These are phyloP conservation scores for Emmelina monodactyla DNA, from an alignment of 2,888 invertebrate genomes.

Conservation along the genomic window DNA sequence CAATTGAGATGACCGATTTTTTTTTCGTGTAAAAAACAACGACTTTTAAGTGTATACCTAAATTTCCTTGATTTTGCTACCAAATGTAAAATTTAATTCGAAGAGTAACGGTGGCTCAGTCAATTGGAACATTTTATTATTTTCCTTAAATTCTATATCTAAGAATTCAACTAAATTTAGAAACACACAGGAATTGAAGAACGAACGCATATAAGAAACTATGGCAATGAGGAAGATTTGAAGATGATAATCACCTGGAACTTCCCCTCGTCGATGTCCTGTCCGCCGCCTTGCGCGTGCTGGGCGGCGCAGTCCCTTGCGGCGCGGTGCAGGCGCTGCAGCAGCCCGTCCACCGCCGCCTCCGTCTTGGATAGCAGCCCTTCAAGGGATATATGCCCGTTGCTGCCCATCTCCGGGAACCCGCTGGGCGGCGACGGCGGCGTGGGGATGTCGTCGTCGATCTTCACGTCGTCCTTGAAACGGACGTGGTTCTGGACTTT, in stretches of 20 bases:
- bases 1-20: too few species aligned
- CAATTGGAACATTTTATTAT: too few species aligned
- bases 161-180: too few species aligned
- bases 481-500: slow-evolving; percentile 54
- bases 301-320: slow-evolving; percentile 76
- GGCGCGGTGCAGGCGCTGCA: slow-evolving; percentile 73
- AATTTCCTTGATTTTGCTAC: too few species aligned
- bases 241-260: slow-evolving; percentile 60
- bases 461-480: slow-evolving; percentile 51
- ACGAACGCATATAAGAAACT: too few species aligned
- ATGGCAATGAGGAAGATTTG: too few species aligned
- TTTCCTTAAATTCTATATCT: too few species aligned
- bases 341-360: slow-evolving; percentile 72
- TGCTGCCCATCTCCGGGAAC: slow-evolving; percentile 55
- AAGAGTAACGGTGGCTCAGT: too few species aligned
- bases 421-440: slow-evolving; percentile 51
- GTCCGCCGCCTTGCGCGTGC: slow-evolving; percentile 78
- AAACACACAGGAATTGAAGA: too few species aligned
- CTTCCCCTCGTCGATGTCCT: slow-evolving; percentile 77
- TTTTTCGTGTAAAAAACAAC: too few species aligned
- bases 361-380: slow-evolving; percentile 73
- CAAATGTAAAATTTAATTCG: too few species aligned
- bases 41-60: too few species aligned
- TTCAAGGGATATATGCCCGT: slow-evolving; percentile 67
- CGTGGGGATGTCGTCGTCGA: slow-evolving; percentile 54